Conservation (phyloP, 1,140 invertebrate genomes). For the Coenobita brevimanus region DNA sequence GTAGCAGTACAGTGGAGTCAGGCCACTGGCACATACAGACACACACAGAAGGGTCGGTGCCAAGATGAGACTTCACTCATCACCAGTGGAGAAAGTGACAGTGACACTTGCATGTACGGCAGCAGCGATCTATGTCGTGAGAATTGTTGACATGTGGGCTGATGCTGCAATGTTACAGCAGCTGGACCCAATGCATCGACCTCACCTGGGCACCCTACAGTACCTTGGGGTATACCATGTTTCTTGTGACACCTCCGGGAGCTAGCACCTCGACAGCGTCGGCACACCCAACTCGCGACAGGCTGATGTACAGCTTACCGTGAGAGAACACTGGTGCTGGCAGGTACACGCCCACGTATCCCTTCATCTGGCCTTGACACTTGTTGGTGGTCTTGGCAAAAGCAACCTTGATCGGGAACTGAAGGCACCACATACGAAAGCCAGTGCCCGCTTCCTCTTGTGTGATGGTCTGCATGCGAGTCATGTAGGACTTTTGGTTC, state of each 20-base stretch:
- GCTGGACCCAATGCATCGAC: too few relatives aligned
- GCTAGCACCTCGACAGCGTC: slow-evolving; percentile 12
- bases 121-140: too few relatives aligned
- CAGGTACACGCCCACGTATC: slow-evolving; percentile 73
- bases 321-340: slow-evolving; percentile 73
- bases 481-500: background rate
- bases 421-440: slow-evolving; percentile 74
- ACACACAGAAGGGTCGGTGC: too few relatives aligned
- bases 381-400: slow-evolving; percentile 78
- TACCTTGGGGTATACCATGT: background rate
- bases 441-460: background rate
- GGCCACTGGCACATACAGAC: too few relatives aligned
- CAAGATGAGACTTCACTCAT: too few relatives aligned
- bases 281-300: slow-evolving; percentile 56
- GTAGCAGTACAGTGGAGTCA: too few relatives aligned
- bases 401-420: slow-evolving; percentile 75
- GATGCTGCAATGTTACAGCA: too few relatives aligned
- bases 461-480: background rate
- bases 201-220: too few relatives aligned
- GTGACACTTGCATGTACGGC: too few relatives aligned
- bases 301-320: slow-evolving; percentile 75
- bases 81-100: too few relatives aligned
- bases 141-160: too few relatives aligned
- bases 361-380: slow-evolving; percentile 75
- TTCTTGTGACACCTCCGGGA: background rate